Evolutionary conservation across 1,140 invertebrate species (phyloP), one percentile per base, ranked within the genome.

Genomic region (Metopolophium dirhodum): DNA sequence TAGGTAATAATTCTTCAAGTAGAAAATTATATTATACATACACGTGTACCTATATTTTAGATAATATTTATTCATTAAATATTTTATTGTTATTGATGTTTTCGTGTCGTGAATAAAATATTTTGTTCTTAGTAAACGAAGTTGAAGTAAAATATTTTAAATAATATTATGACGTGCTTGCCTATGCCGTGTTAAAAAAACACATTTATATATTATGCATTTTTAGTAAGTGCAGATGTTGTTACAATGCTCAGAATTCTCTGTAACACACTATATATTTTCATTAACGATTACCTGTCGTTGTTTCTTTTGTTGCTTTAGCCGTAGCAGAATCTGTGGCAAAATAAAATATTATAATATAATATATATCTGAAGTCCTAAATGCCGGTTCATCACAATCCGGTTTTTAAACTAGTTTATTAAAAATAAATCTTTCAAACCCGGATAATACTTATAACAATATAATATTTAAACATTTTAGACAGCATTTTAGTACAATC

Each of bases 351-450:
- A 61, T 61, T 23, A 26, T n/a, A 45, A 47, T 47, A 54, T 49
- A n/a, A 47, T 49, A 26, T 26, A 18, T 26, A 18, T 90, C 51
- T 9, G 35, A 41, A 57, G 11, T 11, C 89, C 23, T n/a, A 61
- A 61, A 90, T 90, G 45, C 26, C 1, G 37, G 30, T n/a, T 30
- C 37, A 45, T 26, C 22, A 7, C 11, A 41, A 90, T 37, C 89
- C 26, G 41, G 89, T 90, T 90, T 68, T 45, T 22, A 45, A 47
- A 90, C 89, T 90, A 89, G 88, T 89, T 57, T 57, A 54, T 89
- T 23, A 54, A 26, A 37, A 57, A 37, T 61, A 61, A 90, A 90
- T 90, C 88, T 57, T 90, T 22, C 47, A 35, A 54, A 35, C 87
- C 2, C 6, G 2, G 49, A 9, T 41, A 88, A 54, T 89, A 0